A percentile compares a stretch with the other conserved stretches of the same genome.
phyloP scores from a whole-genome alignment of 2,888 invertebrate genomes.

The Rhagophthalmus giganteus region DNA sequence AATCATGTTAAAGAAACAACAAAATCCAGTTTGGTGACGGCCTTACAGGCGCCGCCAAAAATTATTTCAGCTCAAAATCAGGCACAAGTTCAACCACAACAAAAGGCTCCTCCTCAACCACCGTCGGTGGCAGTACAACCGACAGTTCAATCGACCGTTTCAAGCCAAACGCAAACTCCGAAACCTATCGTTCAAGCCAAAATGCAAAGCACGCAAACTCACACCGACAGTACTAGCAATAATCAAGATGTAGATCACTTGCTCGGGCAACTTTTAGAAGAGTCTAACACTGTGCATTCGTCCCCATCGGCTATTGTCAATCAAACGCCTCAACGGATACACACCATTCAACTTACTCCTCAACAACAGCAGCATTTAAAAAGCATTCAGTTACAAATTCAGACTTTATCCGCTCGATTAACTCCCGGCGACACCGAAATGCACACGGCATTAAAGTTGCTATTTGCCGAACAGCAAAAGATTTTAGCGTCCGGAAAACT shows the following conservation, averaged over 20 bases:
- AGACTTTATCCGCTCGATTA: constrained; percentile 62
- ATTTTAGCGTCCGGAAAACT: constrained; percentile 73
- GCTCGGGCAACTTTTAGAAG: constrained; percentile 51
- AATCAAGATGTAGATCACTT: constrained; percentile 51
- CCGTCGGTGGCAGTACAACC: constrained; percentile 48
- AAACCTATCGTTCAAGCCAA: constrained; percentile 25
- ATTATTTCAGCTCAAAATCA: constrained; percentile 44
- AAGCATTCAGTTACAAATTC: constrained; percentile 70
- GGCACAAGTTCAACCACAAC: constrained; percentile 38
- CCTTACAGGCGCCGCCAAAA: constrained; percentile 44
- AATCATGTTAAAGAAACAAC: constrained; percentile 36
- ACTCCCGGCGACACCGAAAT: constrained; percentile 52
- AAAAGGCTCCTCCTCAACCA: constrained; percentile 33
- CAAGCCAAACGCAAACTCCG: constrained; percentile 28
- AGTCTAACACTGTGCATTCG: constrained; percentile 34
- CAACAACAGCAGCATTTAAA: constrained; percentile 69
- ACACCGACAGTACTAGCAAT: constrained; percentile 38
- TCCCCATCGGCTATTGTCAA: constrained; percentile 20
- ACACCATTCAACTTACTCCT: constrained; percentile 73
- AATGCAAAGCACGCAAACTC: constrained; percentile 27
- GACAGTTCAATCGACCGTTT: constrained; percentile 36
- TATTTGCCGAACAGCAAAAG: constrained; percentile 71
- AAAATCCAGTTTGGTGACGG: constrained; percentile 38
- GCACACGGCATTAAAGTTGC: constrained; percentile 49
- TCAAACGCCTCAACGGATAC: constrained; percentile 61